These are phyloP conservation scores for Nylanderia fulva DNA, from an alignment of 1,140 invertebrate genomes.

Conservation along the genomic window DNA sequence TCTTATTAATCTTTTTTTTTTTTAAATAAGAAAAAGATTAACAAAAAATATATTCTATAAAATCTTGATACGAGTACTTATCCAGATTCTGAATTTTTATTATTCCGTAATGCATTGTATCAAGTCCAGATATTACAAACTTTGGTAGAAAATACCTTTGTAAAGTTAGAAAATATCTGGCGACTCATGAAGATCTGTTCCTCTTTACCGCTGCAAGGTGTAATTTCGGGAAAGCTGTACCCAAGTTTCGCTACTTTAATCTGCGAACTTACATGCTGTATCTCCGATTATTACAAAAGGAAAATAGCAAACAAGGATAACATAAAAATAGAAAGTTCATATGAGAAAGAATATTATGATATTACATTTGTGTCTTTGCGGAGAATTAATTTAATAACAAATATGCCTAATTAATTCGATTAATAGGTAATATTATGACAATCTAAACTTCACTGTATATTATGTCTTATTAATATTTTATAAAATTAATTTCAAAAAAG, in stretches of 20 bases:
- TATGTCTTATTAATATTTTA: background rate
- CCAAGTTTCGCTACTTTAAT: conserved; percentile 60
- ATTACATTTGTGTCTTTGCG: background rate
- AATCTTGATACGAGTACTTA: background rate
- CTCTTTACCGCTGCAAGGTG: conserved; percentile 16
- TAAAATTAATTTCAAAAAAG: conserved; percentile 7
- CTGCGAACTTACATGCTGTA: background rate
- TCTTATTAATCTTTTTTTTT: too few relatives aligned
- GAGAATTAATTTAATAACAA: background rate
- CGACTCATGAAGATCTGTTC: conserved; percentile 27
- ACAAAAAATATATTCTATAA: background rate
- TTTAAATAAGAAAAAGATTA: background rate
- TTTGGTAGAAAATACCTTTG: background rate
- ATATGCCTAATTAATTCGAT: background rate
- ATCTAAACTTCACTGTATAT: background rate
- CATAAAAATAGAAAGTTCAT: background rate
- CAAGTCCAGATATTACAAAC: conserved; percentile 9
- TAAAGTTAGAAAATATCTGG: conserved; percentile 41
- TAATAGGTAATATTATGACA: background rate
- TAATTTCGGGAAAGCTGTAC: conserved; percentile 63
- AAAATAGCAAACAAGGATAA: conserved; percentile 48
- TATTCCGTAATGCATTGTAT: background rate
- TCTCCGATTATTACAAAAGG: background rate
- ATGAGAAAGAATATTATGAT: background rate
- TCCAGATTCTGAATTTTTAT: background rate